A percentile compares a stretch with the other conserved stretches of the same genome.
These are phyloP conservation scores for Carpatolechia fugitivella DNA, from an alignment of 2,888 invertebrate genomes.

Conservation along the genomic window DNA sequence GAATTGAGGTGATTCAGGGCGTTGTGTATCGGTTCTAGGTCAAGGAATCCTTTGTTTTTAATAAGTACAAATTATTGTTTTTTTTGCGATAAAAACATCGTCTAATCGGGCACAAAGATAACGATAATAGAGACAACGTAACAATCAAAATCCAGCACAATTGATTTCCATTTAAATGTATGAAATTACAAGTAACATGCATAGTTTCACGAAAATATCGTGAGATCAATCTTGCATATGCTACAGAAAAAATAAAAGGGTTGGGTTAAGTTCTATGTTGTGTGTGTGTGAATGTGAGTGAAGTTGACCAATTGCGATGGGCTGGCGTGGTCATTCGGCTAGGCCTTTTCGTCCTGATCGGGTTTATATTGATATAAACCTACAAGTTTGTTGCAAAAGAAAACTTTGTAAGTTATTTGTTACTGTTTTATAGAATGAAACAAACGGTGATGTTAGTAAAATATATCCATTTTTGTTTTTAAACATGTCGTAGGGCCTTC, in stretches of 20 bases:
- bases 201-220: too few species aligned
- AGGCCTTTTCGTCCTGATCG: too few species aligned
- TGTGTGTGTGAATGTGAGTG: too few species aligned
- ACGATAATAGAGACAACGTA: too few species aligned
- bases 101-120: background rate
- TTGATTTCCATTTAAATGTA: too few species aligned
- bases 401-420: background rate
- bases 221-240: too few species aligned
- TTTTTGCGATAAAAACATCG: background rate
- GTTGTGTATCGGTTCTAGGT: background rate
- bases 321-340: too few species aligned
- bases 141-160: too few species aligned
- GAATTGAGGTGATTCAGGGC: background rate
- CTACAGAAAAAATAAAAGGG: too few species aligned
- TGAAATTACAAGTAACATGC: too few species aligned
- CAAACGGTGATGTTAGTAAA: background rate
- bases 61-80: background rate
- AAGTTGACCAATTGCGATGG: too few species aligned
- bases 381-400: background rate
- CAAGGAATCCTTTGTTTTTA: background rate
- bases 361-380: background rate
- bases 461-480: background rate
- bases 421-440: background rate
- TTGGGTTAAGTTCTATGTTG: too few species aligned
- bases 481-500: background rate